These are phyloP conservation scores for Drosophila saltans DNA, from an alignment of 1,140 invertebrate genomes.

Conservation along the genomic window DNA sequence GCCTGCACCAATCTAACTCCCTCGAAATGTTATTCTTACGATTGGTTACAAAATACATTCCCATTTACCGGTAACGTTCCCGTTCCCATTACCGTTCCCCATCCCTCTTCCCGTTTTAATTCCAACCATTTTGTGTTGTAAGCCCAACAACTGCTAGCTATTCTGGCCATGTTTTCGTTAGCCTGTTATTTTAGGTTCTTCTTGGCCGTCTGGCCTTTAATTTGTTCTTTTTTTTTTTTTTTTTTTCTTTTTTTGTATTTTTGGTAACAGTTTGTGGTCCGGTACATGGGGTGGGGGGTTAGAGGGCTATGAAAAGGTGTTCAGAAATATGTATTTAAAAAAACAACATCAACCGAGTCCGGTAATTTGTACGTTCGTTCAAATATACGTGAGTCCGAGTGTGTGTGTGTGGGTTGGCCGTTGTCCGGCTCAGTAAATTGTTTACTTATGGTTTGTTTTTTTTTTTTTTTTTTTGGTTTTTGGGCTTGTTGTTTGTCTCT, in stretches of 20 bases:
- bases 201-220: constrained; percentile 43
- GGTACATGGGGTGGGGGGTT: constrained; percentile 16
- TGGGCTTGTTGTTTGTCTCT: constrained; percentile 63
- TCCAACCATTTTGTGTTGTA: constrained; percentile 63
- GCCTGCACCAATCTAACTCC: constrained; percentile 30
- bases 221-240: constrained; percentile 38
- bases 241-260: constrained; percentile 46
- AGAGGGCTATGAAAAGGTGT: constrained; percentile 22
- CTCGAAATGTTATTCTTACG: constrained; percentile 70
- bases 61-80: constrained; percentile 22
- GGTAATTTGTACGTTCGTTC: constrained; percentile 34
- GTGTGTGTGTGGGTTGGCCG: constrained; percentile 40
- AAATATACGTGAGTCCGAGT: constrained; percentile 15
- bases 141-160: constrained; percentile 2
- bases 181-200: constrained; percentile 75
- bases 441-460: constrained; percentile 70
- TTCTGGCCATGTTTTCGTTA: constrained; percentile 73
- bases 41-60: constrained; percentile 76
- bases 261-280: constrained; percentile 72
- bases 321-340: constrained; percentile 21
- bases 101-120: constrained; percentile 15
- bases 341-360: constrained; percentile 23
- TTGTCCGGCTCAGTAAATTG: constrained; percentile 47
- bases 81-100: constrained; percentile 8
- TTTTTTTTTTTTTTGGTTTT: constrained; percentile 53